These are phyloP conservation scores for Lagocephalus sceleratus DNA, from an alignment of 2,797 vertebrate genomes.

Conservation along the genomic window DNA sequence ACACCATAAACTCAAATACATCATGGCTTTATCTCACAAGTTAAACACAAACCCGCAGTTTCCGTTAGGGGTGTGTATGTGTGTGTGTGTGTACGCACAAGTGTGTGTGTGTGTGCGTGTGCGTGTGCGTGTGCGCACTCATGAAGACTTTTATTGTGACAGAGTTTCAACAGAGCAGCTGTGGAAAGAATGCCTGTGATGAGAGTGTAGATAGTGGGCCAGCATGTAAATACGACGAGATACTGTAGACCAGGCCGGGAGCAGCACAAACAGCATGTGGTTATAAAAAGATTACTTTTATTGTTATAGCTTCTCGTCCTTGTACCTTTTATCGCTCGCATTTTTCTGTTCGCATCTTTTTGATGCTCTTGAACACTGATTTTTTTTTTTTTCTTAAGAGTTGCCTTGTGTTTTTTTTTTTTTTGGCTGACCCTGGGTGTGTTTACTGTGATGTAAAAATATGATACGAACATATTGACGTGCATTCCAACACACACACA, in stretches of 20 bases:
- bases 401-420: not conserved
- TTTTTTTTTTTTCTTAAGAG: not conserved
- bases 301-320: constrained; percentile 15
- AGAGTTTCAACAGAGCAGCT: constrained; percentile 42
- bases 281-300: constrained; percentile 45
- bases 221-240: constrained; percentile 49
- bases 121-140: constrained; percentile 16
- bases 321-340: constrained; percentile 12
- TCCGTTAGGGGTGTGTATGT: not conserved
- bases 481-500: not conserved
- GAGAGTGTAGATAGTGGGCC: constrained; percentile 27
- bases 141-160: constrained; percentile 41
- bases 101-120: not conserved
- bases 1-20: constrained; percentile 3
- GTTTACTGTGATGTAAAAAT: not conserved
- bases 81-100: not conserved
- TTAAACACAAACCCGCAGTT: constrained; percentile 2
- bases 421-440: not conserved
- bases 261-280: constrained; percentile 4
- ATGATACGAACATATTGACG: not conserved
- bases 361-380: constrained; percentile 6
- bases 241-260: constrained; percentile 6
- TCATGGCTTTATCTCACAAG: constrained; percentile 8
- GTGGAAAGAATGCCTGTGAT: constrained; percentile 55
- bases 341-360: not conserved